Base-by-base conservation (phyloP, 92 coral and sea anemone species). In the Porites cylindrica region DNA sequence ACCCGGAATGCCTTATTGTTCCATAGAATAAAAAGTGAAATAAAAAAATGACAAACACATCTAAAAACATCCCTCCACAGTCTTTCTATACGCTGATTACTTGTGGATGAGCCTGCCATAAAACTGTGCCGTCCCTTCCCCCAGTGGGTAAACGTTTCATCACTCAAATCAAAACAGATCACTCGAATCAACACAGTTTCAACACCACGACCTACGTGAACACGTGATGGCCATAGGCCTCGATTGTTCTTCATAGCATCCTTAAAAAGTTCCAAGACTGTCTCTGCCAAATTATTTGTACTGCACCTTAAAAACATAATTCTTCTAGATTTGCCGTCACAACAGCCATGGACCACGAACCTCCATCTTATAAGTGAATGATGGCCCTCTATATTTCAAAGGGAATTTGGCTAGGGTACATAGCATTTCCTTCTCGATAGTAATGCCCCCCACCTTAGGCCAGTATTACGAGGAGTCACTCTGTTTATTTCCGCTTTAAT, bases 301-400 rank as follows among this genome's bases (percentile, higher is more conserved):
- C 85, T 81, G 76, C 85, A 81, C 76, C 51, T 58, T 38, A 81
- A 38, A 81, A 67, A 81, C 85, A 81, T 81, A 59, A 81, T 89
- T 82, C 85, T 82, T 66, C 95, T 82, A 24, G 97, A 89, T 67
- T 84, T 88, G 7, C 93, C 97, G 68, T 94, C 95, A 17, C 89
- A 88, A 69, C 96, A 93, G 20, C 93, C 94, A 74, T 91, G 94
- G 6, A 93, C 62, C 18, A 95, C 92, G 50, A 92, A 93, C 56
- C 70, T 88, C 95, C 98, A 92, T 2, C 90, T 83, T 19, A 94
- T 89, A 43, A 91, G 77, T 0, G 82, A 20, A 13, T 85, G 88
- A 60, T 85, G 89, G 8, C 89, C 83, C 66, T 65, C 83, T 8
- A 76, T 65, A 66, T 85, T 77, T 70, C 89, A 85, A 7, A 85